phyloP scores from a whole-genome alignment of 2,113 vertebrate genomes.

The Chaenocephalus aceratus region DNA sequence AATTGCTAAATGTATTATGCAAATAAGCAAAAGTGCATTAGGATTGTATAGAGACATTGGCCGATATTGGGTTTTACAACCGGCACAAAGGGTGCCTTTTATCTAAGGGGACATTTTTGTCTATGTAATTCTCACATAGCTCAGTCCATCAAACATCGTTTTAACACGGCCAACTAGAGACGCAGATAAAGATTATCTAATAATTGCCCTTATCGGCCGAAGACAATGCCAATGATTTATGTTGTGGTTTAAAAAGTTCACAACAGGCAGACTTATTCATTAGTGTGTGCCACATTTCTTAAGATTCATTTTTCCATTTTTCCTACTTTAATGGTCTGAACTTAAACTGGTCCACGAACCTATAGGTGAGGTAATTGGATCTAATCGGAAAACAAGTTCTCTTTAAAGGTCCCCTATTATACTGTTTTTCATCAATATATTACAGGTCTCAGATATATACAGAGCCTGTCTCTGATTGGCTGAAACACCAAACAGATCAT shows the following conservation, averaged over 20 bases:
- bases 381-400: too few species aligned
- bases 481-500: too few species aligned
- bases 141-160: background rate
- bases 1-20: too few species aligned
- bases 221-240: background rate
- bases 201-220: background rate
- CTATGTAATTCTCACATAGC: background rate
- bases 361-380: background rate
- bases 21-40: background rate
- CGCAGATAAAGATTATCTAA: background rate
- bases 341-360: background rate
- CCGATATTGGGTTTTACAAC: background rate
- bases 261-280: background rate
- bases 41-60: background rate
- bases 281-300: background rate
- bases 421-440: too few species aligned
- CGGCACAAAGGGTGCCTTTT: too few species aligned
- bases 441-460: too few species aligned
- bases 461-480: too few species aligned
- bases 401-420: too few species aligned
- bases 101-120: too few species aligned
- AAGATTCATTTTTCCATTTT: too few species aligned
- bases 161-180: background rate
- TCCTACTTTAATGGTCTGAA: background rate
- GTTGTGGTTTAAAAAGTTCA: background rate